phyloP scores from a whole-genome alignment of 2,797 vertebrate species.

The Ficedula albicollis region DNA sequence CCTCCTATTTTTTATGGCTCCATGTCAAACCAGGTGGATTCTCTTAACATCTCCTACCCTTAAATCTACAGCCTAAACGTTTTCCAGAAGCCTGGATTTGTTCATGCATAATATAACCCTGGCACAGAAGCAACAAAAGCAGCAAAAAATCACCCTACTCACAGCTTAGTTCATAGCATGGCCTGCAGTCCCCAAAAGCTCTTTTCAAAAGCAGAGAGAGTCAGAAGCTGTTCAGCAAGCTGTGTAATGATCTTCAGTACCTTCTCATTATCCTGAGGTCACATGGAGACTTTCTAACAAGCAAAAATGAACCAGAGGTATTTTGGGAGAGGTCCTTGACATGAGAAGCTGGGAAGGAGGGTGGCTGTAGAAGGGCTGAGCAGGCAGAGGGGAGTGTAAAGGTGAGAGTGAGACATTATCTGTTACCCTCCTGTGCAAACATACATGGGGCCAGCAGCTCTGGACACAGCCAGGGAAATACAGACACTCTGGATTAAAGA shows the following conservation, averaged over 20 bases:
- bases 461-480: not conserved
- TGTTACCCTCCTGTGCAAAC: not conserved
- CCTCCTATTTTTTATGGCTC: not conserved
- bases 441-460: not conserved
- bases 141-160: not conserved
- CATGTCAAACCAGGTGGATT: not conserved
- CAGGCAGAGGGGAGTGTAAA: not conserved
- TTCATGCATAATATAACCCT: not conserved
- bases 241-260: not conserved
- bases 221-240: not conserved
- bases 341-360: not conserved
- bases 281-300: not conserved
- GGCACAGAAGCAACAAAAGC: not conserved
- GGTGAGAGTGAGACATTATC: not conserved
- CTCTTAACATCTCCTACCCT: not conserved
- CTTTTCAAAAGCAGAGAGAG: not conserved
- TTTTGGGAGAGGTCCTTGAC: not conserved
- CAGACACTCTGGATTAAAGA: not conserved
- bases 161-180: fast-evolving
- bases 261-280: not conserved
- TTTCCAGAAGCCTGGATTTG: slow-evolving; percentile 1
- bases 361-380: not conserved
- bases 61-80: not conserved
- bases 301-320: not conserved
- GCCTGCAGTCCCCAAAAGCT: not conserved